Evolutionary conservation across 2,797 vertebrate species (phyloP), one percentile per base, ranked within the genome.

Genomic region (Pangasius macronema): DNA sequence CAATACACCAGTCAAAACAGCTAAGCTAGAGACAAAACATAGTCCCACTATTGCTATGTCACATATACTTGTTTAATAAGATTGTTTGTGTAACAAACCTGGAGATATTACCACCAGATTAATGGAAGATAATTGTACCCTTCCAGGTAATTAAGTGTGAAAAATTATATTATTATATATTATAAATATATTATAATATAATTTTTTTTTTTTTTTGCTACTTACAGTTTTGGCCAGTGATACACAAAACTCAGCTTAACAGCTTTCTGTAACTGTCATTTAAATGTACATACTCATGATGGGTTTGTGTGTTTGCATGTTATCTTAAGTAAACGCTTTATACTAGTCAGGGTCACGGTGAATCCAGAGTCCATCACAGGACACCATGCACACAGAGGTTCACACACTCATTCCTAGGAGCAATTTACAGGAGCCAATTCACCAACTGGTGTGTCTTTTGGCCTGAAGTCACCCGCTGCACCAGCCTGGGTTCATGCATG

Each of bases 1-100:
- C 20, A 36, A 16, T 57, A 49, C 27, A 57, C 18, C 85, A 72
- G 77, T 57, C 65, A 86, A 80, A 80, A 59, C 53, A 77, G 49
- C 16, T 3, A 30, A 10, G 46, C 24, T 13, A 53, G 73, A 55
- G 75, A 30, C 7, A 20, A 39, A 16, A 57, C 3, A 18, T 2
- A 82, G 13, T 6, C 16, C 13, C 13, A 46, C 5, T n/a, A 39
- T 10, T 42, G 36, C 14, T 9, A n/a, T 42, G 36, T n/a, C 33
- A 49, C 27, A 82, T 46, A 14, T 14, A 42, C 30, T 16, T 39
- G 20, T 16, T 9, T 30, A 57, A 55, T 55, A 10, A 33, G 22
- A 55, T 11, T 24, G 70, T 39, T 16, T 33, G n/a, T n/a, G 18
- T 53, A 10, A 33, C 18, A 36, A 55, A 39, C 68, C 5, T 22